Percentiles rank a stretch among this genome's conserved stretches.
Evolutionary conservation across 1,140 invertebrate genomes (phyloP).

Genomic region (Trichomalopsis sarcophagae): DNA sequence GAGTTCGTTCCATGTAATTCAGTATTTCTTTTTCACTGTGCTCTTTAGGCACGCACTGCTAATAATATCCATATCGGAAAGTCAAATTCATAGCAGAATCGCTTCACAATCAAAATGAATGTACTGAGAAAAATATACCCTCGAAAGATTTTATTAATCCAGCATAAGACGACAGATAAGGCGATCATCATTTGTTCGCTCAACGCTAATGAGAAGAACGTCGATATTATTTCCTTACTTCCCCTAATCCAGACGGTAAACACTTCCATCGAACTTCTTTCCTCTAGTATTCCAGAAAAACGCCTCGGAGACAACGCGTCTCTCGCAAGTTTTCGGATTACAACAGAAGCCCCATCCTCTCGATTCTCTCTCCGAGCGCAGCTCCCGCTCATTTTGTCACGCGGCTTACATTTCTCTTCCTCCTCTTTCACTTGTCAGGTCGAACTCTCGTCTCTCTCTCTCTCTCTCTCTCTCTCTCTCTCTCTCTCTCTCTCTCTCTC

Average conservation of each 20-base stretch:
- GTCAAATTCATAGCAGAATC: no score
- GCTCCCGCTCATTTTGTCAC: not conserved
- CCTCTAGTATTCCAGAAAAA: not conserved
- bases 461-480: not conserved
- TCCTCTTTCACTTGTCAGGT: slow-evolving; percentile 26
- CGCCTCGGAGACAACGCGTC: not conserved
- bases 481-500: no score
- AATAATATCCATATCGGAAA: no score
- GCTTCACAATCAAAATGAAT: no score
- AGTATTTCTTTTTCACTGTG: not conserved
- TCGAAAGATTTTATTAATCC: no score
- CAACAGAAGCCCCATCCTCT: not conserved
- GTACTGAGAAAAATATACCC: no score
- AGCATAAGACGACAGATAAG: no score
- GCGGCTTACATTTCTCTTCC: slow-evolving; percentile 16
- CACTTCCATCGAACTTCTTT: not conserved
- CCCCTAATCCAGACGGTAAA: not conserved
- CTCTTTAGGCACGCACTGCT: no score
- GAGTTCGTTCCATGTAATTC: slow-evolving; percentile 35
- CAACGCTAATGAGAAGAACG: not conserved
- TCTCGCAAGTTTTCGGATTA: slow-evolving; percentile 12
- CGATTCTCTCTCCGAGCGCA: not conserved
- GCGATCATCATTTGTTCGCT: no score
- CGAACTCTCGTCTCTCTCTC: slow-evolving; percentile 4
- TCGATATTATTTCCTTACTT: not conserved